Evolutionary conservation across 1,140 invertebrate species (phyloP), one percentile per base, ranked within the genome.

Genomic region (Agraylea sexmaculata): DNA sequence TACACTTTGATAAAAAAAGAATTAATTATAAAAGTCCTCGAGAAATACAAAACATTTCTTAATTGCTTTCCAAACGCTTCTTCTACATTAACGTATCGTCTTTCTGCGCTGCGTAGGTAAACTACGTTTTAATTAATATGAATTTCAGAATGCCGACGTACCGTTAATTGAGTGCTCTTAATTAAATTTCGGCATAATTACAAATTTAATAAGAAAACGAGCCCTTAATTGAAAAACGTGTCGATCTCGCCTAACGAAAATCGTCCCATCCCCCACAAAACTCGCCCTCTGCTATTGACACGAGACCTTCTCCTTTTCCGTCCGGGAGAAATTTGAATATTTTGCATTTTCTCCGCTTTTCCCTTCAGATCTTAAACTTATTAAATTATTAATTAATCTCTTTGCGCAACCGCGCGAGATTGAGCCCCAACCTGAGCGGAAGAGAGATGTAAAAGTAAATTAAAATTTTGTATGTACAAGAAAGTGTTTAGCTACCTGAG

Each of bases 131-230:
- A 49, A 49, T 49, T 49, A 49, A 49, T 49, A 37, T 43, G 47
- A 49, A 45, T 43, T 49, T 43, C 43, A 49, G 45, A 15, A 37
- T 33, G 22, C 28, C 33, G 33, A n/a, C 11, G 25, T 13, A 10
- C 33, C 41, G 35, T 49, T 49, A 49, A 49, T 49, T 49, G 47
- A 49, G 47, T 45, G 43, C 47, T 40, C 47, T 49, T 49, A 49
- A 49, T 49, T 49, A 49, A 49, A 49, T 49, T 49, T 43, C n/a
- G 40, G 47, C 45, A 49, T 49, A 49, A 49, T 49, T 49, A 49
- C 40, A 49, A 49, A 49, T 49, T 49, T 49, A 49, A 49, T 49
- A 49, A 49, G 47, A 49, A 49, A 49, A 49, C 47, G 47, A 49
- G 40, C 22, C 8, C 47, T 43, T 49, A 49, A 49, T 49, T 49